Base-by-base conservation (phyloP, 2,888 invertebrate species). In the Ectemnius continuus region DNA sequence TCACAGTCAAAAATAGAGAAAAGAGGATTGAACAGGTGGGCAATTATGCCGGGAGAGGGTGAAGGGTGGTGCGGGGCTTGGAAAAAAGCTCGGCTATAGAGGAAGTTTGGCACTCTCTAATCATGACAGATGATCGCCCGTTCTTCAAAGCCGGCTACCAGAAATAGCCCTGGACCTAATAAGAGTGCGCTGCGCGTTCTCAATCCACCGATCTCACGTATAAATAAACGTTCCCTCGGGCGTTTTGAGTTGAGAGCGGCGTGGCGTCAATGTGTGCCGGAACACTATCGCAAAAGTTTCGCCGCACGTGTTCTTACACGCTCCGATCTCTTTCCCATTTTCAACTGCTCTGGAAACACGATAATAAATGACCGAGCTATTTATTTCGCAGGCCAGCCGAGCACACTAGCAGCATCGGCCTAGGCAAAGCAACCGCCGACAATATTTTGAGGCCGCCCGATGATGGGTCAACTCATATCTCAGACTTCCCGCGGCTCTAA, bases 181-280 rank as follows among this genome's bases (percentile, higher is more conserved):
- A 65, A 58, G 13, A 64, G 52, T 26, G 52, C 28, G 36, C 36
- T 36, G 36, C 36, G 36, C 64, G 67, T 58, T 66, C 58, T 58
- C 61, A 48, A 70, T 70, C 52, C 67, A 52, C 28, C 20, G 48
- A 58, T 18, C 52, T 52, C 26, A 13, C 16, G 18, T 76, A 73
- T 76, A 76, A 79, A 80, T 76, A 80, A 72, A 79, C 48, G 48
- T 61, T 20, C 52, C 26, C 48, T 28, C 48, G 48, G 52, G 26
- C 20, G 28, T 36, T 23, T 47, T 20, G 14, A 23, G 23, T 23
- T 52, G n/a, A 47, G 13, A 48, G 46, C 4, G 8, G 13, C 62
- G 62, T 48, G 45, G 45, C 23, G 23, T 48, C 52, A 52, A 45
- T 14, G 46, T 46, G n/a, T 18, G 46, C 36, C 36, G 36, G 36